Percentiles rank a stretch among this genome's conserved stretches.
Conservation (phyloP, 2,888 invertebrate species). For the Spisula subtruncata region DNA sequence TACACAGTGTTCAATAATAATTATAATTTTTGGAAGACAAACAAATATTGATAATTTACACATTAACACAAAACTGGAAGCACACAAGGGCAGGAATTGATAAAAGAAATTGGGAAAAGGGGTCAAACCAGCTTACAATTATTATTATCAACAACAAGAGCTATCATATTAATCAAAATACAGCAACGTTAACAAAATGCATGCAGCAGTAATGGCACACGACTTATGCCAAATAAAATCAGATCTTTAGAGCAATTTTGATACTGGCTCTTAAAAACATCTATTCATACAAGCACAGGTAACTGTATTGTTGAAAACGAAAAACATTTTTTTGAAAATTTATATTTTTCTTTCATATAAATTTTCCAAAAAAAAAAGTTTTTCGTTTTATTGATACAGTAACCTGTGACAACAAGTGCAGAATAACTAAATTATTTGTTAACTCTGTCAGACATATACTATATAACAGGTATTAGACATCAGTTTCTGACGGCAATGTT, state of each 20-base stretch:
- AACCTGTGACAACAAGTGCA: no score
- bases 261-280: constrained; percentile 18
- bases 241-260: background rate
- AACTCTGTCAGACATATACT: no score
- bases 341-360: no score
- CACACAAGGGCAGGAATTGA: background rate
- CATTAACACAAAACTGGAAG: constrained; percentile 19
- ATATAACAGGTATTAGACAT: no score
- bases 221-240: background rate
- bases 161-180: background rate
- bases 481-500: no score
- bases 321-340: no score
- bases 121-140: constrained; percentile 13
- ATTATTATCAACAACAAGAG: background rate
- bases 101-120: background rate
- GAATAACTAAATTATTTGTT: no score
- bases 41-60: constrained; percentile 22
- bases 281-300: no score
- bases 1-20: background rate
- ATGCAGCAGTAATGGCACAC: background rate
- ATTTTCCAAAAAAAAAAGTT: no score
- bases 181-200: constrained; percentile 7
- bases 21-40: constrained; percentile 17
- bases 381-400: no score
- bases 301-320: no score